Conservation (phyloP, 2,888 invertebrate genomes). For the Heliconius ethilla region DNA sequence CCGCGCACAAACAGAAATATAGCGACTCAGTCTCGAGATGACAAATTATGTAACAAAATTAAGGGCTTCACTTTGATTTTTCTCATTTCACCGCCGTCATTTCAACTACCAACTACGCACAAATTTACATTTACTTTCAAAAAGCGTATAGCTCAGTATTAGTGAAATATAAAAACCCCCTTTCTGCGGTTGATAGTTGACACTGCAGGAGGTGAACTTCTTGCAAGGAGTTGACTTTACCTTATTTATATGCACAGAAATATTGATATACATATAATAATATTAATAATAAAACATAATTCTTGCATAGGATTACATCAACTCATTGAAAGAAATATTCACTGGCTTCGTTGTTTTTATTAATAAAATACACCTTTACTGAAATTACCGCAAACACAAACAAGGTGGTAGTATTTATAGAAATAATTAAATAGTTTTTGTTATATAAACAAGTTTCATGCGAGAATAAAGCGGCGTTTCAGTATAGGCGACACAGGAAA, state of each 20-base stretch:
- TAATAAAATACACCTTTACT: slow-evolving; percentile 68
- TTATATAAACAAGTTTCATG: slow-evolving; percentile 41
- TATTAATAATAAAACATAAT: not conserved
- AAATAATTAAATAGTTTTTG: slow-evolving; percentile 21
- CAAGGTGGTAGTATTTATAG: slow-evolving; percentile 19
- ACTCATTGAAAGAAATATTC: slow-evolving; percentile 67
- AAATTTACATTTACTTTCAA: slow-evolving; percentile 56
- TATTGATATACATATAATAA: not conserved
- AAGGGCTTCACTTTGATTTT: slow-evolving; percentile 64
- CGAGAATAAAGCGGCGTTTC: slow-evolving; percentile 63
- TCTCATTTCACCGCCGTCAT: slow-evolving; percentile 71
- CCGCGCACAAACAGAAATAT: slow-evolving; percentile 41
- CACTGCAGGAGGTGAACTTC: slow-evolving; percentile 66
- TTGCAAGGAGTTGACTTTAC: slow-evolving; percentile 66
- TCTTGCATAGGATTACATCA: slow-evolving; percentile 45
- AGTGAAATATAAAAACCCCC: slow-evolving; percentile 69
- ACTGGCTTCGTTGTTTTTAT: slow-evolving; percentile 73
- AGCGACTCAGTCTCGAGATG: slow-evolving; percentile 32
- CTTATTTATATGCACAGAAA: not conserved
- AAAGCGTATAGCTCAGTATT: slow-evolving; percentile 63
- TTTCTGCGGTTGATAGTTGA: slow-evolving; percentile 78
- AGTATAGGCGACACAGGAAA: slow-evolving; percentile 72
- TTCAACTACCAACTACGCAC: slow-evolving; percentile 79
- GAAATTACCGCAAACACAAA: slow-evolving; percentile 60
- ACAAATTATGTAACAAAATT: slow-evolving; percentile 25